Evolutionary conservation across 2,113 vertebrate species (phyloP), one percentile per base, ranked within the genome.

Genomic region (Scolopax mira): DNA sequence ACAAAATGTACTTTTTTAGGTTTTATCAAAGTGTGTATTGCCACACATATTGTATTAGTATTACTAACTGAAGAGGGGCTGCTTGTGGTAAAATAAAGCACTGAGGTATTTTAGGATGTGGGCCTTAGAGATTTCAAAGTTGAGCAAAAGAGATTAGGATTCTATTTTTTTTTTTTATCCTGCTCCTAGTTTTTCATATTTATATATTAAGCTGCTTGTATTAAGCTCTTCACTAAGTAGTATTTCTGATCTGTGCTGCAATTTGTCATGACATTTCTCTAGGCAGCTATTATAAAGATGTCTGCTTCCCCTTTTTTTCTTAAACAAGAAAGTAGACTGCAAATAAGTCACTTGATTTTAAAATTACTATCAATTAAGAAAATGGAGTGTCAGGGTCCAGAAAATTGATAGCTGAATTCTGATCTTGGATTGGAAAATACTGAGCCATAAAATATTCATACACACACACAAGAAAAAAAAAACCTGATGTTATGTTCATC

Each of bases 61-160:
- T 55, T 41, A 17, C 65, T 44, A 65, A 78, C 88, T 84, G 42
- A 58, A 60, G 79, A 64, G 74, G 52, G 22, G 30, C 48, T 90
- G 69, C 61, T 84, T 44, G n/a, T 84, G 70, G 71, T 81, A 69
- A 96, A 96, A 95, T 89, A 85, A 95, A 92, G 46, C 90, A 33
- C 61, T 0, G 7, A 58, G 73, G 21, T 28, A 65, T 96, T 96
- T 86, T 72, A 87, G 90, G 57, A 84, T 86, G 66, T 84, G 85
- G 69, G 77, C 90, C 96, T 87, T 65, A 30, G 92, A 90, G 80
- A 94, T 95, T 96, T 96, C 73, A 87, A 96, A 96, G 83, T 97
- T 97, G 93, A 96, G 94, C 92, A 96, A 96, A 96, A 96, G 93
- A 96, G 93, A 96, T 97, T 95, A 97, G 58, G 86, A 73, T 96